These are phyloP conservation scores for Conopomorpha cramerella DNA, from an alignment of 1,140 invertebrate species.

Conservation along the genomic window DNA sequence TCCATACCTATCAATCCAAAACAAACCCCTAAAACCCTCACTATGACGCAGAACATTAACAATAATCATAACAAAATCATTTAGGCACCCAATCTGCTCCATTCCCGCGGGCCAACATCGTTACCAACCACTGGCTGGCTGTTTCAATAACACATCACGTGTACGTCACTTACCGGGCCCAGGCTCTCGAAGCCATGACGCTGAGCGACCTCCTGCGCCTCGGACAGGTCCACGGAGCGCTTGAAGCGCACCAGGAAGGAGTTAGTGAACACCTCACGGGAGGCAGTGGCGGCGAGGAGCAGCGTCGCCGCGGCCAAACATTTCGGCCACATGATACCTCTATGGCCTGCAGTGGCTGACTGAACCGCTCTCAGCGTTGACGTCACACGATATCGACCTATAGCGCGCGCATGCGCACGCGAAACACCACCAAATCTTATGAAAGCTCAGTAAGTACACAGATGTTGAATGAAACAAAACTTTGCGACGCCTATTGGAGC, in stretches of 20 bases:
- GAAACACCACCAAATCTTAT: no score
- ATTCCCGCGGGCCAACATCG: no score
- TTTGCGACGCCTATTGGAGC: no score
- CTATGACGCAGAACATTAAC: no score
- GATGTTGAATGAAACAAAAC: slow-evolving; percentile 38
- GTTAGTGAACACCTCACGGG: slow-evolving; percentile 83
- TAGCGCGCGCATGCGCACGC: slow-evolving; percentile 30
- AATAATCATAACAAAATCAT: no score
- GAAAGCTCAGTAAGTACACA: no score
- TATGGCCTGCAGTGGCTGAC: slow-evolving; percentile 38
- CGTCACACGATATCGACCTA: slow-evolving; percentile 60
- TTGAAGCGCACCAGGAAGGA: slow-evolving; percentile 84
- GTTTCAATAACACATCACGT: no score
- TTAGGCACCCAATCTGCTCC: no score
- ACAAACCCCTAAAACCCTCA: no score
- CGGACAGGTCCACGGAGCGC: slow-evolving; percentile 68
- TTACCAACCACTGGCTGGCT: no score
- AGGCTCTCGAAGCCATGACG: slow-evolving; percentile 86
- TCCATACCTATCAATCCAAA: no score
- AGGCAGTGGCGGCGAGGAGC: slow-evolving; percentile 40
- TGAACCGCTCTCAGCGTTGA: slow-evolving; percentile 41
- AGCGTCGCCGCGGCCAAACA: slow-evolving; percentile 36
- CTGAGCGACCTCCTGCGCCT: slow-evolving; percentile 74
- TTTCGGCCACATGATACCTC: slow-evolving; percentile 49
- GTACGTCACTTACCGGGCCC: slow-evolving; percentile 82